Conservation (phyloP, 2,888 invertebrate genomes). For the Acrobasis suavella region DNA sequence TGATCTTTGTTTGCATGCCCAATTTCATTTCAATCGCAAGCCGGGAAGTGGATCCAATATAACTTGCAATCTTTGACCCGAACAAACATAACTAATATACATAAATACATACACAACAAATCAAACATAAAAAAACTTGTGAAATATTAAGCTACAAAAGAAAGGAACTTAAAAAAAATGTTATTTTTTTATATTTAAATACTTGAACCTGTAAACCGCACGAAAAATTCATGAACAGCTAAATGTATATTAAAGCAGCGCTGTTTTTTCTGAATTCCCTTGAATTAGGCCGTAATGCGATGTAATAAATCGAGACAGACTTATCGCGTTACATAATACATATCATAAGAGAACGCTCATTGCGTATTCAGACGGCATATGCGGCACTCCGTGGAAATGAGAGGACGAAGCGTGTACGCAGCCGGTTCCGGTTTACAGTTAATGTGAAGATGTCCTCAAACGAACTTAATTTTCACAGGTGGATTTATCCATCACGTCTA, state of each 20-base stretch:
- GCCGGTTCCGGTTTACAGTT: slow-evolving; percentile 38
- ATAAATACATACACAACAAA: too few species aligned
- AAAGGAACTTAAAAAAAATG: too few species aligned
- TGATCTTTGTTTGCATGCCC: too few species aligned
- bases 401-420: slow-evolving; percentile 44
- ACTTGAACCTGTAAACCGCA: too few species aligned
- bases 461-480: neutral
- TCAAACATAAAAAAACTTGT: too few species aligned
- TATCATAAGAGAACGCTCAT: slow-evolving; percentile 58
- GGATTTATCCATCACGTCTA: too few species aligned
- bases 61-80: too few species aligned
- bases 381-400: slow-evolving; percentile 63
- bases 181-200: too few species aligned
- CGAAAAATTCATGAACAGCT: neutral
- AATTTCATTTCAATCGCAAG: too few species aligned
- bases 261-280: slow-evolving; percentile 11
- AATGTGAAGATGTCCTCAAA: slow-evolving; percentile 10
- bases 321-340: slow-evolving; percentile 59
- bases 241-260: neutral
- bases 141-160: too few species aligned
- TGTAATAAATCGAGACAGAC: slow-evolving; percentile 61
- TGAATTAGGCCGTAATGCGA: slow-evolving; percentile 43
- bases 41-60: too few species aligned
- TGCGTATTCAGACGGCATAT: slow-evolving; percentile 63
- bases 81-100: too few species aligned